phyloP scores from a whole-genome alignment of 2,888 invertebrate species.

The Macaria notata region DNA sequence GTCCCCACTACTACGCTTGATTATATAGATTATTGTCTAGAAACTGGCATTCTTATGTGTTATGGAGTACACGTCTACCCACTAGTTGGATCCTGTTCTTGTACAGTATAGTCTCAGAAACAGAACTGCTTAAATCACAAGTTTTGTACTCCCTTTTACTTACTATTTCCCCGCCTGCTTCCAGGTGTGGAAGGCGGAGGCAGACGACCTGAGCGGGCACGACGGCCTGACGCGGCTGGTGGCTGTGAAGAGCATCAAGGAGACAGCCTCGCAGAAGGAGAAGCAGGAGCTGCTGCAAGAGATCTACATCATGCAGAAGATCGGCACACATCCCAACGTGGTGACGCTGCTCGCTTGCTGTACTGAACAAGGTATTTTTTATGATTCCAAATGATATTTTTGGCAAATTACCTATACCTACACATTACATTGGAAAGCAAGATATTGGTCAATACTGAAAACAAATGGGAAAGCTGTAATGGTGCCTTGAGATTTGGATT shows the following conservation, averaged over 20 bases:
- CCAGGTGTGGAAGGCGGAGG: conserved; percentile 93
- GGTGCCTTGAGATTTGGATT: no score
- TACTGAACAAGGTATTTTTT: conserved; percentile 87
- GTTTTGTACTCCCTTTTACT: neutral
- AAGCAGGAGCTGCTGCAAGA: conserved; percentile 89
- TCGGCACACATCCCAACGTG: conserved; percentile 91
- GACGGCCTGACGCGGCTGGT: conserved; percentile 89
- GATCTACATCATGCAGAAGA: conserved; percentile 90
- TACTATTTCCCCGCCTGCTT: conserved; percentile 1
- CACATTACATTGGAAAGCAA: no score
- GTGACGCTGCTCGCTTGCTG: conserved; percentile 92
- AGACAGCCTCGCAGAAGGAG: conserved; percentile 89
- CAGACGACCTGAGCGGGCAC: conserved; percentile 89
- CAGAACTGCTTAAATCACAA: no score
- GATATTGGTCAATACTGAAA: no score
- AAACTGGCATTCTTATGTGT: neutral
- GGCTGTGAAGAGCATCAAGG: conserved; percentile 93
- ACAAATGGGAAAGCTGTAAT: no score
- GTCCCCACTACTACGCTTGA: no score
- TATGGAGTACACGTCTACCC: no score
- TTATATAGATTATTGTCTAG: neutral
- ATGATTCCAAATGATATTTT: no score
- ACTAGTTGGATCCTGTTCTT: no score
- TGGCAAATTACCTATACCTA: no score
- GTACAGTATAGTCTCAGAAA: no score